Conservation (phyloP, 2,113 vertebrate genomes). For the Oenanthe melanoleuca region DNA sequence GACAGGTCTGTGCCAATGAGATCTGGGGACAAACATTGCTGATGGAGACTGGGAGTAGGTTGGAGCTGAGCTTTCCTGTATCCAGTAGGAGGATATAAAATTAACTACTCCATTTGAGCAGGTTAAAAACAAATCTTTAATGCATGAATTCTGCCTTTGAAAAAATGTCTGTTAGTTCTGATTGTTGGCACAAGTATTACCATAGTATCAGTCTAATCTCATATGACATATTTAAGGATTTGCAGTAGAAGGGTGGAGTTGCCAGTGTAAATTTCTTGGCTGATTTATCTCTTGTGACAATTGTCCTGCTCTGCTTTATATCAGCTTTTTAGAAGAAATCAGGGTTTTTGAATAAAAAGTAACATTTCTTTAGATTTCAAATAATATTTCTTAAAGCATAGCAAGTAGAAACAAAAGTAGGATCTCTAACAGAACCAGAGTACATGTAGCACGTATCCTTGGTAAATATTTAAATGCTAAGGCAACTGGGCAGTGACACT, state of each 20-base stretch:
- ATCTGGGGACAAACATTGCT: background rate
- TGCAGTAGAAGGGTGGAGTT: constrained; percentile 23
- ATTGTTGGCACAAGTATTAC: background rate
- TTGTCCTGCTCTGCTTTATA: background rate
- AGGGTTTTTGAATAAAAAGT: background rate
- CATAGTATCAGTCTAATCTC: background rate
- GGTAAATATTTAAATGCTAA: background rate
- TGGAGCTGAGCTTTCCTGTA: background rate
- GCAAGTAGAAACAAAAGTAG: background rate
- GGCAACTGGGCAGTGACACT: background rate
- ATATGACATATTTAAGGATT: background rate
- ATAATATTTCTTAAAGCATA: background rate
- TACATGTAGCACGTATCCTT: background rate
- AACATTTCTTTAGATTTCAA: background rate
- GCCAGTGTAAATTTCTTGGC: background rate
- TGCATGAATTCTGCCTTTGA: constrained; percentile 17
- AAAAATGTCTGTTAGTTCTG: background rate
- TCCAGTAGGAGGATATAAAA: constrained; percentile 15
- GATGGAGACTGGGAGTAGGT: background rate
- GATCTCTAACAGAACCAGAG: background rate
- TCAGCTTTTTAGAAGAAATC: background rate
- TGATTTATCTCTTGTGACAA: background rate
- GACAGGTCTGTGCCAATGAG: background rate
- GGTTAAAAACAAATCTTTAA: background rate
- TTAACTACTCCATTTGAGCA: background rate